phyloP scores from a whole-genome alignment of 2,888 invertebrate species.

The Noctua fimbriata region DNA sequence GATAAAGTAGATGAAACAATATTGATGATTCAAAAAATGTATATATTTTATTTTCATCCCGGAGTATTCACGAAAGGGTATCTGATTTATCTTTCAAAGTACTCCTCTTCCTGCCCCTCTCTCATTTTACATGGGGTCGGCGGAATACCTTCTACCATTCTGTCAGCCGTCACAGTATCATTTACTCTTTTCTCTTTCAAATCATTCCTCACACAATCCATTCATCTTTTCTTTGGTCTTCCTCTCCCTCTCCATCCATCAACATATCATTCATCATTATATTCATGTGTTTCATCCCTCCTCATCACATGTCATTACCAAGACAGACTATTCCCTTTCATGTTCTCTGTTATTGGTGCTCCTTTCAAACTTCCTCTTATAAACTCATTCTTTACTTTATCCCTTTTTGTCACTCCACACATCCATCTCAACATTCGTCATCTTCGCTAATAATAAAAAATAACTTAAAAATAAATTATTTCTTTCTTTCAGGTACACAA shows the following conservation, averaged over 20 bases:
- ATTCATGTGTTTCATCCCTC: background rate
- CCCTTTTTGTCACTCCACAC: background rate
- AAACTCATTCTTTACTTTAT: background rate
- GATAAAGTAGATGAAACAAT: background rate
- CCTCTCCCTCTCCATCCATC: background rate
- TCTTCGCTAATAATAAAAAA: background rate
- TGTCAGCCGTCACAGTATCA: background rate
- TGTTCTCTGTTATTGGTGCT: background rate
- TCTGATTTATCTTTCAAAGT: background rate
- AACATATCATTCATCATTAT: no score
- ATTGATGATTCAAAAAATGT: background rate
- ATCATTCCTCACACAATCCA: background rate
- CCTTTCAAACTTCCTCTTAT: background rate
- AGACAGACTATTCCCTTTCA: background rate
- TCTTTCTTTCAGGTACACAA: slow-evolving; percentile 72
- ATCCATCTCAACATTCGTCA: no score
- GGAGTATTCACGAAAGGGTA: background rate
- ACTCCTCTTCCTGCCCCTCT: background rate
- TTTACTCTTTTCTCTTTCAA: background rate
- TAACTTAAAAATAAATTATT: background rate
- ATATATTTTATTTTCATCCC: background rate
- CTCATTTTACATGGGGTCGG: background rate
- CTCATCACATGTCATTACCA: background rate
- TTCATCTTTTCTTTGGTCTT: background rate
- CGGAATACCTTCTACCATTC: background rate